Evolutionary conservation across 2,888 invertebrate species (phyloP).

Genomic region (Xylota segnis): DNA sequence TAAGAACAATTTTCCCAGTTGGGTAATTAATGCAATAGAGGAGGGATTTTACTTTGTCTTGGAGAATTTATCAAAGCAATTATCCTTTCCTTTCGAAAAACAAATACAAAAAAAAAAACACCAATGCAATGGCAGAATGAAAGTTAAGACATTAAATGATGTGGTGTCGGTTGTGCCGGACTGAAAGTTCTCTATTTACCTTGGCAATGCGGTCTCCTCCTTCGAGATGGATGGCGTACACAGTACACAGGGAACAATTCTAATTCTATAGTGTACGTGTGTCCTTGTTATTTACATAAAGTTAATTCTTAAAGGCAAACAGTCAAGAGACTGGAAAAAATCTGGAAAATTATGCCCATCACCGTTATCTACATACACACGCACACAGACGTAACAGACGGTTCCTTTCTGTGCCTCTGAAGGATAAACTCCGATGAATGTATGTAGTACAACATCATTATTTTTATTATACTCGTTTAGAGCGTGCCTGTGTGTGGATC

Average conservation of each 20-base stretch:
- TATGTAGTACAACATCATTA: slow-evolving; percentile 64
- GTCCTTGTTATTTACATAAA: slow-evolving; percentile 25
- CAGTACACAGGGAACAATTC: background rate
- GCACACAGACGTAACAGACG: background rate
- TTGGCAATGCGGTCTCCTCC: slow-evolving; percentile 16
- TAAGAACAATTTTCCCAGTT: slow-evolving; percentile 67
- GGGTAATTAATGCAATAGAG: slow-evolving; percentile 72
- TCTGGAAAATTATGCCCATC: background rate
- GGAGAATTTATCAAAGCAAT: slow-evolving; percentile 60
- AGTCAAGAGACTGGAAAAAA: slow-evolving; percentile 1
- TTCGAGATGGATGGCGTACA: no score
- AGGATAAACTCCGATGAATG: slow-evolving; percentile 31
- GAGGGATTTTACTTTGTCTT: slow-evolving; percentile 42
- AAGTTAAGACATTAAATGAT: slow-evolving; percentile 56
- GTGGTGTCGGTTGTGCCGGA: slow-evolving; percentile 28
- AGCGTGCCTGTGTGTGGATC: background rate
- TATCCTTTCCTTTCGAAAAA: slow-evolving; percentile 33
- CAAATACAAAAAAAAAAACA: background rate
- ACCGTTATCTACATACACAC: background rate
- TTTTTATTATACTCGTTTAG: slow-evolving; percentile 62
- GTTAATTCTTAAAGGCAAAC: slow-evolving; percentile 22
- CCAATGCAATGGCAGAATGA: slow-evolving; percentile 16
- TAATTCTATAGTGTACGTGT: background rate
- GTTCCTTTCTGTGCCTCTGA: slow-evolving; percentile 1
- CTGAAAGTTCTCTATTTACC: slow-evolving; percentile 6